Conservation (phyloP, 1,140 invertebrate genomes). For the Daktulosphaira vitifoliae region DNA sequence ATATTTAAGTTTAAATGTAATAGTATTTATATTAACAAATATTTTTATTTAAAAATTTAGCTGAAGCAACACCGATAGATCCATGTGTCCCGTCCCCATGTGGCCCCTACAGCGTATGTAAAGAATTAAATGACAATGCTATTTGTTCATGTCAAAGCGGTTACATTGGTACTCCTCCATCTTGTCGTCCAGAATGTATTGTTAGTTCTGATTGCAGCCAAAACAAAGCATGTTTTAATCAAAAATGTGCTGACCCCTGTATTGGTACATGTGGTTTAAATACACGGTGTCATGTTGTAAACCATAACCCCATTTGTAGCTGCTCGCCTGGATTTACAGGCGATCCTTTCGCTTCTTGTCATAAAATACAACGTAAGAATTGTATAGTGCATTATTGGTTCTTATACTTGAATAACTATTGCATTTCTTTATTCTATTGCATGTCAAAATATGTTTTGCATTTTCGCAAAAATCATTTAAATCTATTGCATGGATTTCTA, state of each 20-base stretch:
- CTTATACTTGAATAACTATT: slow-evolving; percentile 59
- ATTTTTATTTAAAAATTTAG: slow-evolving; percentile 37
- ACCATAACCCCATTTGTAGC: slow-evolving; percentile 45
- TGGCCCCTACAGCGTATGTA: slow-evolving; percentile 47
- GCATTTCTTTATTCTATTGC: slow-evolving; percentile 44
- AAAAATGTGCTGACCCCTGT: slow-evolving; percentile 46
- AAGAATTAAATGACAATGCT: slow-evolving; percentile 44
- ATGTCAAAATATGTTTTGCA: slow-evolving; percentile 50
- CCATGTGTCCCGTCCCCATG: slow-evolving; percentile 44
- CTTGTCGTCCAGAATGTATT: slow-evolving; percentile 45
- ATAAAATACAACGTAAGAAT: slow-evolving; percentile 41
- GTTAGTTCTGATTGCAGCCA: slow-evolving; percentile 44
- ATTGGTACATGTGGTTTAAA: slow-evolving; percentile 47
- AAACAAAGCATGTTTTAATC: slow-evolving; percentile 44
- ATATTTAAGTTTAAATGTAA: neutral
- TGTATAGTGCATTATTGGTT: slow-evolving; percentile 37
- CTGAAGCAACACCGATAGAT: slow-evolving; percentile 39
- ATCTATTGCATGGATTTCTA: slow-evolving; percentile 35
- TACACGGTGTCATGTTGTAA: slow-evolving; percentile 44
- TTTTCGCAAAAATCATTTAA: slow-evolving; percentile 44
- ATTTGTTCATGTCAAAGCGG: slow-evolving; percentile 47
- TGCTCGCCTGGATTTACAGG: slow-evolving; percentile 45
- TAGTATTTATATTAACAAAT: slow-evolving; percentile 37
- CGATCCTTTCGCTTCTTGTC: slow-evolving; percentile 49
- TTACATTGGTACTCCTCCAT: slow-evolving; percentile 46